Percentiles rank a stretch among this genome's conserved stretches.
phyloP scores from a whole-genome alignment of 1,140 invertebrate species.

The Macrotrachela quadricornifera region DNA sequence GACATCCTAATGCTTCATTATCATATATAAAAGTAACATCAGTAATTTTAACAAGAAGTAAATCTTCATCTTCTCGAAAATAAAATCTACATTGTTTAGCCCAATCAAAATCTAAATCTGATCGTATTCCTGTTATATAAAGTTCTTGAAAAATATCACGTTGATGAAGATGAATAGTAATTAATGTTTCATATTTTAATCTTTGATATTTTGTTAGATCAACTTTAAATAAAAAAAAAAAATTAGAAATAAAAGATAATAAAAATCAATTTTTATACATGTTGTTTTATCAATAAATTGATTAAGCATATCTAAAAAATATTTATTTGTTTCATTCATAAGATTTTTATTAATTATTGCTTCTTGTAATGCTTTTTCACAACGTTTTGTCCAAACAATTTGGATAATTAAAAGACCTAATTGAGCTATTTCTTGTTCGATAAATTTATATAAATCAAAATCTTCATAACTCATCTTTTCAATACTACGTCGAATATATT shows the following conservation, averaged over 20 bases:
- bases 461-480: background rate
- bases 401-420: conserved; percentile 73
- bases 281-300: conserved; percentile 73
- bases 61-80: conserved; percentile 78
- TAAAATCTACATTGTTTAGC: conserved; percentile 85
- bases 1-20: conserved; percentile 88
- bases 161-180: conserved; percentile 90
- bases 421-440: conserved; percentile 24
- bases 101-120: conserved; percentile 69
- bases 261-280: conserved; percentile 34
- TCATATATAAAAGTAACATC: conserved; percentile 82
- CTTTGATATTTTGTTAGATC: conserved; percentile 71
- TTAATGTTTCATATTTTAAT: conserved; percentile 81
- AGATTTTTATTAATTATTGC: conserved; percentile 72
- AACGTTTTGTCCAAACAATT: conserved; percentile 84
- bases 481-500: background rate
- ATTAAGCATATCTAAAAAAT: conserved; percentile 73
- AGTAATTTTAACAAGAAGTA: conserved; percentile 70
- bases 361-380: conserved; percentile 63
- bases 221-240: conserved; percentile 14
- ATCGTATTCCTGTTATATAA: conserved; percentile 42
- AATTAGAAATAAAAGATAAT: too few species aligned
- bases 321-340: conserved; percentile 79
- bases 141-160: conserved; percentile 83
- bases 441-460: background rate